Base-by-base conservation (phyloP, 2,888 invertebrate species). In the Antheraea assamensis region DNA sequence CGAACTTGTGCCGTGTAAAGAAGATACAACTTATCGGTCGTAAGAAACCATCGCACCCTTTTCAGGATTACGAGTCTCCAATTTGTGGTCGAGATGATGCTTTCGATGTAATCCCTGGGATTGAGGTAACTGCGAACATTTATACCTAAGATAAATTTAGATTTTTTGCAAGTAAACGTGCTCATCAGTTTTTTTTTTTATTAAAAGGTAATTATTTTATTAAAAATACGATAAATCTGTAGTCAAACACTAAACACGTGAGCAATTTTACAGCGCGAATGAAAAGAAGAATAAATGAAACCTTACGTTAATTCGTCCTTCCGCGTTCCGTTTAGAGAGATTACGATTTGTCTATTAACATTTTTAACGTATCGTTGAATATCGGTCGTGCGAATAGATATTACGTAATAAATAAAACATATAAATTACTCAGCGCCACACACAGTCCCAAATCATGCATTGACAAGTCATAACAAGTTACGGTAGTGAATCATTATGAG, bases 401-500 rank as follows among this genome's bases (percentile, higher is more conserved):
- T 27, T 64, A 27, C 4, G 17, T 15, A 30, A 30, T 64, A 64
- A 24, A 64, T 19, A 58, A 64, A 17, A 17, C 30, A 64, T 64
- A 64, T 64, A 30, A 64, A 64, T 30, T 64, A 64, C 10, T 61
- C 61, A 27, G 52, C 49, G 49, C 49, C 27, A 71, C 19, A 70
- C 24, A 49, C 52, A 71, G 27, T 64, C 30, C 24, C 15, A 58
- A 58, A 7, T 58, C 61, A 64, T 30, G 61, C 27, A 64, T 47
- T 64, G 47, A 66, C 64, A 64, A 72, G 64, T 72, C 24, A 31
- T 61, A 73, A 73, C 61, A 76, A 31, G 52, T 52, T 24, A 72
- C 31, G 70, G 17, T 64, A 17, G 72, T 76, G 81, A 79, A 61
- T 78, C 75, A 80, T 35, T 61, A 66, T 73, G 61, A 30, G 52